Base-by-base conservation (phyloP, 2,113 vertebrate genomes). In the Sorex araneus region DNA sequence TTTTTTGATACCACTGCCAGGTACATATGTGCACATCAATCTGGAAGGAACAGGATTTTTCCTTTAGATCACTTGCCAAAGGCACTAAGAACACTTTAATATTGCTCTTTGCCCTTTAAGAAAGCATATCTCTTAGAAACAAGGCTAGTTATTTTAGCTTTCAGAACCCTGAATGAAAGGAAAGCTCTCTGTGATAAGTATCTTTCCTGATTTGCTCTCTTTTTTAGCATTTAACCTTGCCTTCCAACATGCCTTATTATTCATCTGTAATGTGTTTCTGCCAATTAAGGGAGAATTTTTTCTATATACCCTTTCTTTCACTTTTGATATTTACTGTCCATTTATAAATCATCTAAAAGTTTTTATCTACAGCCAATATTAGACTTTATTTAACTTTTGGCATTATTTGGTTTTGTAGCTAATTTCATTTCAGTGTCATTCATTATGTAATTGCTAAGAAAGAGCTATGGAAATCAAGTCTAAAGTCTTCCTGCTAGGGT, bases 81-180 rank as follows among this genome's bases (percentile, higher is more conserved):
- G 50, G 9, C n/a, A 36, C 36, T 1, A 23, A 47, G 47, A 13
- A 21, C 21, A 27, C 23, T 32, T 40, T 2, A 67, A 54, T 66
- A 63, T 76, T 81, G 63, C 47, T 78, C 64, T 82, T 90, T 81
- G 74, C 63, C 77, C 64, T 89, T 76, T 84, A 67, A 91, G 94
- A 84, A 89, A 84, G 67, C n/a, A 0, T 3, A 6, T 40, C 91
- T 82, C 70, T 76, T 27, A 90, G 87, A 91, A 71, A 2, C 19
- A 27, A 45, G 43, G 21, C 63, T 83, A 7, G 54, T 80, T 64
- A 63, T 71, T 75, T 94, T 67, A 89, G 81, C 40, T 80, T 63
- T 76, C 23, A 34, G 74, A 82, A 40, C 28, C 5, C 60, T 64
- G 57, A 81, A 60, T 36, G 54, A 76, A 80, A 80, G 90, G 74